Conservation (phyloP, 2,888 invertebrate species). For the Ormia ochracea region DNA sequence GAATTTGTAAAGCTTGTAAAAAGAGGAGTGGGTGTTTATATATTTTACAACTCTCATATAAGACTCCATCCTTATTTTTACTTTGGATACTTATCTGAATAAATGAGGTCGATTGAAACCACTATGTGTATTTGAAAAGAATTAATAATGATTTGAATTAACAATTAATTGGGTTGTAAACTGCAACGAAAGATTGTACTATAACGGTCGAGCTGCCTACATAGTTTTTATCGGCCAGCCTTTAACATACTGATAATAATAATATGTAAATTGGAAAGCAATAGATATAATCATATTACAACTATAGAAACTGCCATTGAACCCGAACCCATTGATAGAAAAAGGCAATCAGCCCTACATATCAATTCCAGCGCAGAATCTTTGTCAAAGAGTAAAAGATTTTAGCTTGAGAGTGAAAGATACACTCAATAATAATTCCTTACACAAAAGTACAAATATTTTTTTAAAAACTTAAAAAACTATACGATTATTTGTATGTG, state of each 20-base stretch:
- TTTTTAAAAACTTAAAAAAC: not conserved
- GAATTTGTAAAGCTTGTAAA: too few species aligned
- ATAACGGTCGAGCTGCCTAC: too few species aligned
- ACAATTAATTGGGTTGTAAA: too few species aligned
- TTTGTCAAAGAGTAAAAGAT: not conserved
- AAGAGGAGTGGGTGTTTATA: too few species aligned
- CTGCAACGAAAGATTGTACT: too few species aligned
- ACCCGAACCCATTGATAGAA: constrained; percentile 47
- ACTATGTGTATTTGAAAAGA: too few species aligned
- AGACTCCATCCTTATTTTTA: too few species aligned
- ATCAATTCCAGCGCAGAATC: constrained; percentile 38
- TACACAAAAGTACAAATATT: not conserved
- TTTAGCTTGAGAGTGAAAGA: constrained; percentile 20
- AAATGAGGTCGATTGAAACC: too few species aligned
- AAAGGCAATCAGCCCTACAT: constrained; percentile 1
- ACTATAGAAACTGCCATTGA: constrained; percentile 39
- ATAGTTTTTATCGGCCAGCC: too few species aligned
- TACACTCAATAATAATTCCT: not conserved
- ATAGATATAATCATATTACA: not conserved
- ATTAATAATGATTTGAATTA: too few species aligned
- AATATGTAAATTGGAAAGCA: not conserved
- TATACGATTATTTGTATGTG: not conserved
- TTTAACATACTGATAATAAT: not conserved
- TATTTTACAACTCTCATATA: too few species aligned
- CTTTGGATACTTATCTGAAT: too few species aligned